Evolutionary conservation across 2,888 invertebrate species (phyloP), one percentile per base, ranked within the genome.

Genomic region (Heliconius sara): DNA sequence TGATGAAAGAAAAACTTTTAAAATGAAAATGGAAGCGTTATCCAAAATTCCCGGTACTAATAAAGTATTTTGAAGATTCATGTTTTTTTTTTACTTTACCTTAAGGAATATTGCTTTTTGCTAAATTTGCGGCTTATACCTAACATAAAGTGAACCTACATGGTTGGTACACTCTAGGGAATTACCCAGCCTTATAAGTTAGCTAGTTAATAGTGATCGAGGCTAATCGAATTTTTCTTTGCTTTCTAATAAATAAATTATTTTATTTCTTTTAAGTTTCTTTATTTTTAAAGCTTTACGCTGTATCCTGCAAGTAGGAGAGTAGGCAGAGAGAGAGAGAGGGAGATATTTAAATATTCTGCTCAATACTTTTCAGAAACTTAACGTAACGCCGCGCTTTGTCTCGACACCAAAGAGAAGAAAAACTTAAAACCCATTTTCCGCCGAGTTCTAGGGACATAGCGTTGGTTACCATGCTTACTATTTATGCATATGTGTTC

Each of bases 61-160:
- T 76, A 76, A 76, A 76, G 52, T 76, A 68, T 67, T 76, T 67
- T 57, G n/a, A 67, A 57, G 30, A 57, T 65, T 68, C 67, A 30
- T 16, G 47, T 57, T 68, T 76, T 57, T 43, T 76, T 43, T 76
- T 52, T n/a, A 2, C 30, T 13, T 30, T 47, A 30, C 78, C 75
- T 75, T 43, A 67, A 79, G 78, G 74, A 73, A 74, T 78, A 78
- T 73, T 57, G 47, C 70, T 67, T 57, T 76, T 79, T 79, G 22
- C 27, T 73, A 74, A 67, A 79, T 79, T 78, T 78, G 52, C 78
- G 63, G 73, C 13, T 65, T 47, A 13, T 60, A 34, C 60, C 60
- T n/a, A 73, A 47, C 7, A 25, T 73, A 60, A 16, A 10, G 6
- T 73, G 34, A 39, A 60, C 16, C 34, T 60, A 60, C 34, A 60